Percentiles rank a stretch among this genome's conserved stretches.
Evolutionary conservation across 2,113 vertebrate genomes (phyloP).

Genomic region (Theristicus caerulescens): DNA sequence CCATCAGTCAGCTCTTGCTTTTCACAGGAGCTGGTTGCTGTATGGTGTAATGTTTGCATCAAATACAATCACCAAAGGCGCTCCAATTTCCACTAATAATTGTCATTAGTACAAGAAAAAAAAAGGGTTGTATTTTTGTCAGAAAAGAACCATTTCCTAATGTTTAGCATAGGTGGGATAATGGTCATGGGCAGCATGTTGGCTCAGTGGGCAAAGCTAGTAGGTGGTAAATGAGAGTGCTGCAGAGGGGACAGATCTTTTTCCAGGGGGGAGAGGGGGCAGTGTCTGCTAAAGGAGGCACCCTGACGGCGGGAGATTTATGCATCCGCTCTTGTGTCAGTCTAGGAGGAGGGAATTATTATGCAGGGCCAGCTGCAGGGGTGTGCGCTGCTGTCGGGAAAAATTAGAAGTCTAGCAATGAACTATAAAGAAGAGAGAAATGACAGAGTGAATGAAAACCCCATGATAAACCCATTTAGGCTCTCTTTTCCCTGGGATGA

Average conservation of each 20-base stretch:
- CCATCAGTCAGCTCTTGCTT: not conserved
- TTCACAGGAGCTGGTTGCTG: not conserved
- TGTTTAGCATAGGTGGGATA: conserved; percentile 12
- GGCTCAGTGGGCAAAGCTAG: conserved; percentile 4
- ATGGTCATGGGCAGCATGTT: conserved; percentile 33
- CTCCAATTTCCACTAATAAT: conserved; percentile 47
- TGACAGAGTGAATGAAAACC: conserved; percentile 55
- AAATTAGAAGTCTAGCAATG: conserved; percentile 61
- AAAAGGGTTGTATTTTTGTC: not conserved
- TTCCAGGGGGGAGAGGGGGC: not conserved
- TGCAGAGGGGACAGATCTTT: conserved; percentile 31
- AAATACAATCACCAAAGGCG: not conserved
- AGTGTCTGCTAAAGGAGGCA: conserved; percentile 17
- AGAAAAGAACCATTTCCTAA: conserved; percentile 10
- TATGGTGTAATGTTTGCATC: not conserved
- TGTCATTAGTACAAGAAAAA: not conserved
- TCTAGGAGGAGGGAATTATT: conserved; percentile 50
- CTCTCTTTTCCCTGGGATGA: not conserved
- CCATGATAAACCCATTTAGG: conserved; percentile 59
- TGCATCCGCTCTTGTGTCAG: conserved; percentile 7
- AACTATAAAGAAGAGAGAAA: conserved; percentile 42
- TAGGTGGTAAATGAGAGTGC: conserved; percentile 62
- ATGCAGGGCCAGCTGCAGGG: conserved; percentile 61
- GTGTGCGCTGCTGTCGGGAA: conserved; percentile 48
- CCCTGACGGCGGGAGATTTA: conserved; percentile 53